phyloP scores from a whole-genome alignment of 2,888 invertebrate genomes.

The Acleris laterana region DNA sequence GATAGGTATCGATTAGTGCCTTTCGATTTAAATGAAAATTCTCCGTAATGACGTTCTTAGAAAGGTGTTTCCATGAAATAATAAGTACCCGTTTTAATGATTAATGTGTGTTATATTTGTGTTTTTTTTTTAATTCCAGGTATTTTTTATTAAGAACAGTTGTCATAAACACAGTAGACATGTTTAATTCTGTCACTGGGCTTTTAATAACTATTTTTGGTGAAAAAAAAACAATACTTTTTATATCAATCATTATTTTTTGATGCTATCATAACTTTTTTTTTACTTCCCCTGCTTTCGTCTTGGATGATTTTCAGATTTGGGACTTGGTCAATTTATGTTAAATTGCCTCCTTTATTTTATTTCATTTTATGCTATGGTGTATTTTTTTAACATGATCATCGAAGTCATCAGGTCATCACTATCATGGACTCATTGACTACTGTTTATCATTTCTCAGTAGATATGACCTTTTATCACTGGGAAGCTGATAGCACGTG shows the following conservation, averaged over 20 bases:
- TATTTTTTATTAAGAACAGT: not conserved
- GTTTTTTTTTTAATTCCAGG: not conserved
- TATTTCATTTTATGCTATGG: not conserved
- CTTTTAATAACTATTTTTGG: not conserved
- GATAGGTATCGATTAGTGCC: too few relatives aligned
- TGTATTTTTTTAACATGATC: slow-evolving; percentile 5
- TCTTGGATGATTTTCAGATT: too few relatives aligned
- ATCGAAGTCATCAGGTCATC: not conserved
- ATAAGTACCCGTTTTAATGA: too few relatives aligned
- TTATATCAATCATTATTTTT: too few relatives aligned
- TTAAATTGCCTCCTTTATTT: too few relatives aligned
- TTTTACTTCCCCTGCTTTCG: too few relatives aligned
- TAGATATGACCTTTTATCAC: slow-evolving; percentile 51
- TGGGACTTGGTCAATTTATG: too few relatives aligned
- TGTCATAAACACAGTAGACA: not conserved
- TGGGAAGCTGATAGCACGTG: slow-evolving; percentile 47
- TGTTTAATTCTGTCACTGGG: not conserved
- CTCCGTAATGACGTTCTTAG: too few relatives aligned
- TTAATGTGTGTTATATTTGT: too few relatives aligned
- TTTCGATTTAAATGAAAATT: too few relatives aligned
- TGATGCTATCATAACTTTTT: too few relatives aligned
- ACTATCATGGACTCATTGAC: slow-evolving; percentile 16
- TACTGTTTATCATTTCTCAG: slow-evolving; percentile 36
- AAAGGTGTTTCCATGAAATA: too few relatives aligned
- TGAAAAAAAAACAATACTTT: not conserved